Evolutionary conservation across 2,113 vertebrate species (phyloP).

Genomic region (Lonchura striata): DNA sequence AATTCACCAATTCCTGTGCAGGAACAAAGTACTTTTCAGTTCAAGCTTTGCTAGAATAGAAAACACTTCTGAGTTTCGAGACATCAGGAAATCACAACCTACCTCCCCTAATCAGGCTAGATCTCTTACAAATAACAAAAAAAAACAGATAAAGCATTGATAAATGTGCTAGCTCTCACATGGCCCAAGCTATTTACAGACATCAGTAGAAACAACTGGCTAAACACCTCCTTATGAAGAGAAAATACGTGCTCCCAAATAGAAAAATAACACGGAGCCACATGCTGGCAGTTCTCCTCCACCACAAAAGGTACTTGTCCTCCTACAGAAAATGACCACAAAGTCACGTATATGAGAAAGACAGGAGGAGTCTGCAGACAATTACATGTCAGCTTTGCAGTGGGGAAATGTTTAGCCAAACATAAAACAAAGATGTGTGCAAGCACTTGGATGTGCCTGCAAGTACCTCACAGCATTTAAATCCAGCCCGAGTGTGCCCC

Average conservation of each 20-base stretch:
- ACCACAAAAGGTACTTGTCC: not conserved
- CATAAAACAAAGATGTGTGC: not conserved
- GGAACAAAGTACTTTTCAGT: not conserved
- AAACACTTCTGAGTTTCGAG: not conserved
- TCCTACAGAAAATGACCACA: not conserved
- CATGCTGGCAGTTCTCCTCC: not conserved
- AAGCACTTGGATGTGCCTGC: not conserved
- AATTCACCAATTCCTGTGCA: slow-evolving; percentile 15
- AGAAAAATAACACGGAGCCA: not conserved
- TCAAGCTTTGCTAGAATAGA: not conserved
- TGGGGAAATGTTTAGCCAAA: not conserved
- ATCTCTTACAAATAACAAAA: not conserved
- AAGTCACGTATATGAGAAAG: not conserved
- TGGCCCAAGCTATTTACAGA: not conserved
- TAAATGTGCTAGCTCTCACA: not conserved
- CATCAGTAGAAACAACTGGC: not conserved
- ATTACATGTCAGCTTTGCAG: not conserved
- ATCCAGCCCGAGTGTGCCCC: fast-evolving
- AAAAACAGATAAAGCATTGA: not conserved
- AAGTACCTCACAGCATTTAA: not conserved
- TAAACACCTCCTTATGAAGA: not conserved
- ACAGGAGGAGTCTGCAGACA: not conserved
- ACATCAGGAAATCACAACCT: not conserved
- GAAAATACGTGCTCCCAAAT: not conserved
- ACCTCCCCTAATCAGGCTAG: not conserved